Evolutionary conservation across 2,888 invertebrate species (phyloP).

Genomic region (Lochmaea capreae): DNA sequence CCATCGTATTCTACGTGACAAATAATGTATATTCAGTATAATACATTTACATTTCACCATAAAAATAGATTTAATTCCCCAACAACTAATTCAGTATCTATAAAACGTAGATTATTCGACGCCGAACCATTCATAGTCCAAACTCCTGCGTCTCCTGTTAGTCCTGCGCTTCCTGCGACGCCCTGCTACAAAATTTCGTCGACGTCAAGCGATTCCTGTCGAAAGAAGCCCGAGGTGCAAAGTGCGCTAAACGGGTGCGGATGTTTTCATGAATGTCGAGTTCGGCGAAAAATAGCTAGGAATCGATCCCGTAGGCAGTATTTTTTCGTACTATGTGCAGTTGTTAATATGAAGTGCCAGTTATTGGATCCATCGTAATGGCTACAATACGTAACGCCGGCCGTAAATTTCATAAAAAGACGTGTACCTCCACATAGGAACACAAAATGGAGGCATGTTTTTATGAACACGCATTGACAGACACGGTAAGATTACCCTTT

Average conservation of each 20-base stretch:
- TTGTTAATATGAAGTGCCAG: constrained; percentile 32
- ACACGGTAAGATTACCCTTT: constrained; percentile 59
- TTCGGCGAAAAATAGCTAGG: constrained; percentile 29
- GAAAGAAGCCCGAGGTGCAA: constrained; percentile 25
- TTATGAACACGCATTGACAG: constrained; percentile 62
- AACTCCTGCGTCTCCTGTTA: constrained; percentile 22
- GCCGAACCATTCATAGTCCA: constrained; percentile 1
- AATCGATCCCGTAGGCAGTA: constrained; percentile 25
- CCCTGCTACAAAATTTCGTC: constrained; percentile 28
- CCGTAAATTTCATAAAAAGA: constrained; percentile 47
- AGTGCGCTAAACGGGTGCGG: constrained; percentile 44
- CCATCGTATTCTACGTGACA: not conserved
- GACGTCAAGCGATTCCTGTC: constrained; percentile 28
- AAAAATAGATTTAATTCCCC: not conserved
- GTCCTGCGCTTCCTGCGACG: constrained; percentile 34
- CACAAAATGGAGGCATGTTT: constrained; percentile 58
- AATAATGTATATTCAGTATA: not conserved
- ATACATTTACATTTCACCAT: not conserved
- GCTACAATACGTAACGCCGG: constrained; percentile 11
- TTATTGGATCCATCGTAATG: constrained; percentile 28
- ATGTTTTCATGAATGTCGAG: constrained; percentile 36
- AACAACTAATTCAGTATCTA: not conserved
- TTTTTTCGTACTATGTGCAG: constrained; percentile 25
- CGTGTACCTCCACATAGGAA: constrained; percentile 50
- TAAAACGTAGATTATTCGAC: constrained; percentile 2